Percentiles rank a stretch among this genome's conserved stretches.
These are phyloP conservation scores for Siderastrea siderea DNA, from an alignment of 92 coral and sea anemone genomes.

Conservation along the genomic window DNA sequence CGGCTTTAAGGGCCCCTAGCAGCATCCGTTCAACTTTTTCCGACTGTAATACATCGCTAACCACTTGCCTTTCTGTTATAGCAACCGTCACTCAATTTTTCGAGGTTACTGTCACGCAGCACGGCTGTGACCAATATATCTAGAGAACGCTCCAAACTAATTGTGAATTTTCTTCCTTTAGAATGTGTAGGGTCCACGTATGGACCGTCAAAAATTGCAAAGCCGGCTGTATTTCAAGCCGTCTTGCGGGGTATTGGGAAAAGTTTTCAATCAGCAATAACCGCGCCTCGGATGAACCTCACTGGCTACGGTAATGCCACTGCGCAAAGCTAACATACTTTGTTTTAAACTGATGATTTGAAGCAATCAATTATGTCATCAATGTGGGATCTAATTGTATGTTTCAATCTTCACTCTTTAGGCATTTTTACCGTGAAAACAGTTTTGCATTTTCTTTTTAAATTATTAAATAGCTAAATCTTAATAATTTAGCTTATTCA, in stretches of 20 bases:
- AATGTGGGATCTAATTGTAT: constrained; percentile 24
- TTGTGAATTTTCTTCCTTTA: background rate
- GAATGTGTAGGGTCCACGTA: constrained; percentile 69
- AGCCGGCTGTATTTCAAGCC: constrained; percentile 87
- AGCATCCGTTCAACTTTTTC: no score
- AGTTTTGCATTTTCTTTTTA: background rate
- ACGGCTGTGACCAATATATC: no score
- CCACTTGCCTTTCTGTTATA: no score
- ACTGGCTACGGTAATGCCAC: constrained; percentile 96
- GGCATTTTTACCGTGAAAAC: background rate
- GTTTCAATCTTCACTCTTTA: background rate
- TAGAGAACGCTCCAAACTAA: no score
- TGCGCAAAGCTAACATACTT: constrained; percentile 77
- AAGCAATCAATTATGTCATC: background rate
- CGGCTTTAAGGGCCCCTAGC: no score
- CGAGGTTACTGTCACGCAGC: no score
- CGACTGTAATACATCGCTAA: no score
- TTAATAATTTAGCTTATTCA: background rate
- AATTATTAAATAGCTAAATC: background rate
- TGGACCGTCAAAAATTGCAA: constrained; percentile 79
- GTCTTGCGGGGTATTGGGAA: constrained; percentile 98
- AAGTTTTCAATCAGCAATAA: constrained; percentile 98
- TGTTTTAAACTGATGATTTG: fast-evolving
- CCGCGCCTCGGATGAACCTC: constrained; percentile 98
- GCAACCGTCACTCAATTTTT: no score